phyloP scores from a whole-genome alignment of 2,888 invertebrate genomes.

The Erannis defoliaria region DNA sequence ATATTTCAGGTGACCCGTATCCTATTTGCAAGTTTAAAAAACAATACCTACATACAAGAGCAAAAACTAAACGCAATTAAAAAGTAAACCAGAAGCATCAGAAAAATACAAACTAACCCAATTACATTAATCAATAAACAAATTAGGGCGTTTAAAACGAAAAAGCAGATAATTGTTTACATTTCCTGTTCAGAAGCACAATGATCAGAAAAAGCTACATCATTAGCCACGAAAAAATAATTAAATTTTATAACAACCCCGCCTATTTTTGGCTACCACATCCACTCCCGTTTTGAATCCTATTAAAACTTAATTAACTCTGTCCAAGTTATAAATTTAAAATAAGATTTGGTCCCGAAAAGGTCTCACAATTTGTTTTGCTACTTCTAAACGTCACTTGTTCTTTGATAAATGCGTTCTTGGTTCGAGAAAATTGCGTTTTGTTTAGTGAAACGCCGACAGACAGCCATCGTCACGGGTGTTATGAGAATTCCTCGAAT shows the following conservation, averaged over 20 bases:
- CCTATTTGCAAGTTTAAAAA: too few relatives aligned
- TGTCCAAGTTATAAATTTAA: slow-evolving; percentile 75
- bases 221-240: slow-evolving; percentile 80
- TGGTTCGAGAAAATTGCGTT: slow-evolving; percentile 76
- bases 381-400: slow-evolving; percentile 85
- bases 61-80: neutral
- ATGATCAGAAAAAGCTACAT: slow-evolving; percentile 65
- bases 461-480: slow-evolving; percentile 63
- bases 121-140: slow-evolving; percentile 45
- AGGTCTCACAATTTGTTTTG: slow-evolving; percentile 83
- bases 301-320: slow-evolving; percentile 87
- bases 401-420: slow-evolving; percentile 80
- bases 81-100: slow-evolving; percentile 20
- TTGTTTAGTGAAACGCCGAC: slow-evolving; percentile 73
- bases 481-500: slow-evolving; percentile 52
- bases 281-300: slow-evolving; percentile 84
- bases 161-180: slow-evolving; percentile 72
- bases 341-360: slow-evolving; percentile 73
- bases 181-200: slow-evolving; percentile 71
- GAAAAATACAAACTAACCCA: slow-evolving; percentile 41
- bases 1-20: too few relatives aligned
- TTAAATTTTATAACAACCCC: slow-evolving; percentile 85
- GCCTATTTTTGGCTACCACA: slow-evolving; percentile 86
- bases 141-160: slow-evolving; percentile 40
- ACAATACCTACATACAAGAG: neutral